Base-by-base conservation (phyloP, 2,888 invertebrate genomes). In the Drosophila emarginata region DNA sequence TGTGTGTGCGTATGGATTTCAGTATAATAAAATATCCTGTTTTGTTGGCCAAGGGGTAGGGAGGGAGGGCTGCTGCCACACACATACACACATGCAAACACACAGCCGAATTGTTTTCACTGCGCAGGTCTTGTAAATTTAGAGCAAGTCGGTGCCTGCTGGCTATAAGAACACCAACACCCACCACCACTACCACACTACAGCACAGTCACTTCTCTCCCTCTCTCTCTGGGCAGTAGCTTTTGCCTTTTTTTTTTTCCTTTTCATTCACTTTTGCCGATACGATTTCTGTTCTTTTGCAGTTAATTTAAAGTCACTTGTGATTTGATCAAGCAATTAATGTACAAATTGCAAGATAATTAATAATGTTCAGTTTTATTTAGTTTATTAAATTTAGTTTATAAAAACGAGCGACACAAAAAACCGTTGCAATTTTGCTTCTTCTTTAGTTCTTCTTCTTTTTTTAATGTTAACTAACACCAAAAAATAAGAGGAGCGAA, bases 21-120 rank as follows among this genome's bases (percentile, higher is more conserved):
- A 79, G 89, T 90, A 90, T 89, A 90, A 90, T 90, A 89, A 88
- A 90, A 89, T 90, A 89, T 89, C 90, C 89, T 89, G 86, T 87
- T 85, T 78, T 50, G 9, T 2, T 9, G 32, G 32, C n/a, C n/a
- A n/a, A 23, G 23, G 23, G 23, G 23, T 2, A 2, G 23, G 32
- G 7, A 9, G 9, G 23, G 51, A 45, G 73, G 73, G 62, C 67
- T 61, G 54, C 37, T 28, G 39, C 60, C 26, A 39, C 53, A 39
- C 53, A 53, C 52, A 39, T 12, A 37, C 36, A 61, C 28, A 51
- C 57, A 51, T 23, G 54, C 56, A 18, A 40, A 52, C 57, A 57
- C 61, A 57, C 40, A 61, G 52, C 58, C 58, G 56, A 61, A 65
- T 59, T 50, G 14, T n/a, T 40, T 40, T 15, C 56, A 68, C 50